These are phyloP conservation scores for Trichomalopsis sarcophagae DNA, from an alignment of 1,140 invertebrate genomes.

Conservation along the genomic window DNA sequence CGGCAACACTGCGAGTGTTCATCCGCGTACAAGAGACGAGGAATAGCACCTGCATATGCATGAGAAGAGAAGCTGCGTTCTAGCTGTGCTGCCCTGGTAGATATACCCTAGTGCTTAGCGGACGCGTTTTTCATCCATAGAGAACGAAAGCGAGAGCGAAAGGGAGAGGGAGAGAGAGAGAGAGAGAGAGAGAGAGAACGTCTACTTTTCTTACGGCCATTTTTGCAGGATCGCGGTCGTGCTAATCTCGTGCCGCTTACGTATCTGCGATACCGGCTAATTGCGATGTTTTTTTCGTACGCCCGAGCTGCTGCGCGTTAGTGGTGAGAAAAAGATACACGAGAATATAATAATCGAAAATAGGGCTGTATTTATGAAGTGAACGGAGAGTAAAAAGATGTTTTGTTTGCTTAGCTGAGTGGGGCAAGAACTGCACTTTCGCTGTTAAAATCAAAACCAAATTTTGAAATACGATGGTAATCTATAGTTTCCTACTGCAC, in stretches of 20 bases:
- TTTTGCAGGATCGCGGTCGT: neutral
- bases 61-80: neutral
- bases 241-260: neutral
- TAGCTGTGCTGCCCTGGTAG: neutral
- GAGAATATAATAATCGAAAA: neutral
- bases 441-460: too few species aligned
- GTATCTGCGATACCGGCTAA: neutral
- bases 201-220: neutral
- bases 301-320: neutral
- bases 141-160: neutral
- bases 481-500: too few species aligned
- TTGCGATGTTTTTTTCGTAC: neutral
- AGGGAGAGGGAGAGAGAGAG: too few species aligned
- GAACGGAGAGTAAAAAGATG: too few species aligned
- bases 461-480: too few species aligned
- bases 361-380: neutral
- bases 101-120: neutral
- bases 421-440: neutral
- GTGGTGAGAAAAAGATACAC: neutral
- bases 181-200: neutral
- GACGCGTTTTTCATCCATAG: neutral
- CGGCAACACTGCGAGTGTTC: neutral
- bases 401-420: neutral
- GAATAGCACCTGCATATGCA: neutral
- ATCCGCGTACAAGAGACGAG: neutral